A percentile compares a stretch with the other conserved stretches of the same genome.
Evolutionary conservation across 2,888 invertebrate genomes (phyloP).

Genomic region (Crematogaster levior): DNA sequence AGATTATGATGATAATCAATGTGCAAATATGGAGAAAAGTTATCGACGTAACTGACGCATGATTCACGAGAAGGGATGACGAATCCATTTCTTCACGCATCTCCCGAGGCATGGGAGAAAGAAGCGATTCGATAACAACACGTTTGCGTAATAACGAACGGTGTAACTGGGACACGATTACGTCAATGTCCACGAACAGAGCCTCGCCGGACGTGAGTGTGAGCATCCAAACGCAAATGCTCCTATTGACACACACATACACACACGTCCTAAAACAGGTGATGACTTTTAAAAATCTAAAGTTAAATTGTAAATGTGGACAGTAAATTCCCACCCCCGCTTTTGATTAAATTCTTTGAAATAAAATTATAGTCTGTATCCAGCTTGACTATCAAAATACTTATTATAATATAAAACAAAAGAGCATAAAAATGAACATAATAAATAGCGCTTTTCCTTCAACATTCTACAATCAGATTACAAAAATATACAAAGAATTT

Average conservation of each 20-base stretch:
- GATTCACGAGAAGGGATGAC: neutral
- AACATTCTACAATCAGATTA: neutral
- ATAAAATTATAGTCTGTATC: neutral
- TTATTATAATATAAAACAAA: neutral
- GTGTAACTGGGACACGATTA: constrained; percentile 67
- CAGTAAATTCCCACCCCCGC: neutral
- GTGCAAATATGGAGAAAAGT: constrained; percentile 12
- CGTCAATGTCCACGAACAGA: constrained; percentile 57
- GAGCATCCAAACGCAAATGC: constrained; percentile 35
- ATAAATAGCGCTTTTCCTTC: neutral
- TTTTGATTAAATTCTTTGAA: neutral
- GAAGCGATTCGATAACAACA: constrained; percentile 43
- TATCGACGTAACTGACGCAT: neutral
- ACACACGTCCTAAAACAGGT: neutral
- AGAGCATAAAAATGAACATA: neutral
- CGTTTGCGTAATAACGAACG: constrained; percentile 65
- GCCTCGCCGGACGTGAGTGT: constrained; percentile 46
- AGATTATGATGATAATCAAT: neutral
- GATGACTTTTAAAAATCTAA: neutral
- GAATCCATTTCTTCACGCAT: constrained; percentile 12
- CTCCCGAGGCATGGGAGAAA: constrained; percentile 19
- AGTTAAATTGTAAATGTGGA: neutral
- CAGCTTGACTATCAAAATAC: neutral
- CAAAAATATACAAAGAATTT: neutral
- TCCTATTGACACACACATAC: constrained; percentile 53